Percentiles rank a stretch among this genome's conserved stretches.
These are phyloP conservation scores for Andrena bicolor DNA, from an alignment of 2,888 invertebrate species.

Conservation along the genomic window DNA sequence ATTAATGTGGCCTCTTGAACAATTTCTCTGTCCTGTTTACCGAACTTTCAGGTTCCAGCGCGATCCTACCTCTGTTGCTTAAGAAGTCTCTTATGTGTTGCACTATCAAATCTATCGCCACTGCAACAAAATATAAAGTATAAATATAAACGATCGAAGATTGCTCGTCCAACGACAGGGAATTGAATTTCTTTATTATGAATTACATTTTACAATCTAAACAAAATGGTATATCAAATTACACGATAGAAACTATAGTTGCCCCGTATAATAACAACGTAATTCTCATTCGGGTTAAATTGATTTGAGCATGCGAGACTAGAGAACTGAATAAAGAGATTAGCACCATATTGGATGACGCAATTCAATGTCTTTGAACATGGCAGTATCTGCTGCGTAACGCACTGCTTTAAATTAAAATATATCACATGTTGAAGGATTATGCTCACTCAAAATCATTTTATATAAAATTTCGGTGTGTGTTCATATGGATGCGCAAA, in stretches of 20 bases:
- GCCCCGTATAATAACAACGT: constrained; percentile 9
- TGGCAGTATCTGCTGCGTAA: constrained; percentile 33
- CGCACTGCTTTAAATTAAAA: constrained; percentile 45
- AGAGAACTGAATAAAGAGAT: constrained; percentile 25
- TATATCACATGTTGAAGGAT: constrained; percentile 50
- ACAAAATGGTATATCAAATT: constrained; percentile 58
- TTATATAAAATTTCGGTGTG: constrained; percentile 47
- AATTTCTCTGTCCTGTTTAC: constrained; percentile 76
- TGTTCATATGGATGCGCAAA: constrained; percentile 15
- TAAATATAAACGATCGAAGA: constrained; percentile 45
- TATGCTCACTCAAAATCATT: constrained; percentile 44
- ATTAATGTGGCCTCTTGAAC: constrained; percentile 82
- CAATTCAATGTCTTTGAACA: constrained; percentile 34
- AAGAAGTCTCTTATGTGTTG: constrained; percentile 98
- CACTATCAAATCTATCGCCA: constrained; percentile 98
- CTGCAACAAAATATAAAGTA: constrained; percentile 87
- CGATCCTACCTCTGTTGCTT: constrained; percentile 86
- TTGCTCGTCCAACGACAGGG: constrained; percentile 20
- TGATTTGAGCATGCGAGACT: constrained; percentile 40
- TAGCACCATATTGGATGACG: constrained; percentile 35
- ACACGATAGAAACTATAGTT: constrained; percentile 45
- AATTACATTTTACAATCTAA: constrained; percentile 54
- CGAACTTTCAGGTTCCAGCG: constrained; percentile 78
- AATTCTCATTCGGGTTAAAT: constrained; percentile 20
- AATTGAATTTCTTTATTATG: constrained; percentile 60